Evolutionary conservation across 1,140 invertebrate species (phyloP).

Genomic region (Cotesia glomerata): DNA sequence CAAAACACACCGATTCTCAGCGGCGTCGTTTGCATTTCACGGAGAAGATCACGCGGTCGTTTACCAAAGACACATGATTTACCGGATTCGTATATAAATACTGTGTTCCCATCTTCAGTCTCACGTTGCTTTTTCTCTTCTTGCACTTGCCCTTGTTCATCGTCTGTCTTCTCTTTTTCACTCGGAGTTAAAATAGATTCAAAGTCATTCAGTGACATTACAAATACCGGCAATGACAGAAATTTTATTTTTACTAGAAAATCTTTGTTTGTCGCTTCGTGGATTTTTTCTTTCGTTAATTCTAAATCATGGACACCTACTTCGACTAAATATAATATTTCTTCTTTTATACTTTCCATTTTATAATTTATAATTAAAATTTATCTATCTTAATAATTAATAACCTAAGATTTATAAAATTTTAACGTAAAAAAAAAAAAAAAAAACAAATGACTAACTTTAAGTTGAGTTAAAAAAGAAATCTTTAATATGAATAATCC

Average conservation of each 20-base stretch:
- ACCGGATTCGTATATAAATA: constrained; percentile 44
- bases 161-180: background rate
- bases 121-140: background rate
- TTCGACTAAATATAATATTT: constrained; percentile 53
- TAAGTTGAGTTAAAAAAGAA: too few species aligned
- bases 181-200: background rate
- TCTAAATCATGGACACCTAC: constrained; percentile 50
- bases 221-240: constrained; percentile 55
- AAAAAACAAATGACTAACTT: background rate
- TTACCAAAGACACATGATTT: constrained; percentile 52
- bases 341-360: constrained; percentile 46
- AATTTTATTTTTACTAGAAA: constrained; percentile 54
- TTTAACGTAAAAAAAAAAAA: background rate
- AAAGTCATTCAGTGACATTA: constrained; percentile 51
- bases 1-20: constrained; percentile 54
- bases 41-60: constrained; percentile 49
- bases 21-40: constrained; percentile 41
- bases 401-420: background rate
- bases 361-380: constrained; percentile 46
- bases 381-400: background rate
- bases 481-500: too few species aligned
- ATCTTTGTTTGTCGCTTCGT: constrained; percentile 44
- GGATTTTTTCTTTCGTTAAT: constrained; percentile 45
- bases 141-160: background rate
- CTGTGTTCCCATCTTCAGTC: constrained; percentile 36